Evolutionary conservation across 2,888 invertebrate genomes (phyloP).

Genomic region (Perizoma affinitatum): DNA sequence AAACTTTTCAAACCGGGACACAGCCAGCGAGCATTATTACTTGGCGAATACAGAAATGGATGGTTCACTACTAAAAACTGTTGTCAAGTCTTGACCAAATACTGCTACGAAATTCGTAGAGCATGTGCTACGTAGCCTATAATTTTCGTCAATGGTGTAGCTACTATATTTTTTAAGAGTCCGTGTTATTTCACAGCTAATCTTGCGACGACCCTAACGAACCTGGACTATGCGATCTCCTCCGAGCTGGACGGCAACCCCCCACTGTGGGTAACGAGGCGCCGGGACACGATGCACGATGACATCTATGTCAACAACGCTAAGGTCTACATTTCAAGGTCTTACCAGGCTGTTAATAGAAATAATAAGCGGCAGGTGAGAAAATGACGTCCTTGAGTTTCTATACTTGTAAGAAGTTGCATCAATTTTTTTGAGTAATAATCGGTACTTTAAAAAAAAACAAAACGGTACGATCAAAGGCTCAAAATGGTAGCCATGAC

Average conservation of each 20-base stretch:
- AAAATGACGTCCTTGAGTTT: neutral
- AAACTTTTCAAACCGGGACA: no score
- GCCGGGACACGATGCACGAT: slow-evolving; percentile 84
- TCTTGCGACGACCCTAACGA: slow-evolving; percentile 87
- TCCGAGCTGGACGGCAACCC: slow-evolving; percentile 94
- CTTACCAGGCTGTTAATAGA: slow-evolving; percentile 85
- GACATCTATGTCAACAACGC: slow-evolving; percentile 95
- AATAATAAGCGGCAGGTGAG: slow-evolving; percentile 73
- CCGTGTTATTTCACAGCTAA: slow-evolving; percentile 84
- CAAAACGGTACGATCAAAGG: no score
- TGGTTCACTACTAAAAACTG: no score
- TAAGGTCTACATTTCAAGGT: slow-evolving; percentile 87
- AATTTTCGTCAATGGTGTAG: no score
- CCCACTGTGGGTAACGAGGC: slow-evolving; percentile 92
- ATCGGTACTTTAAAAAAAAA: no score
- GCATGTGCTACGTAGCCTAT: neutral
- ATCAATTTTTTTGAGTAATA: neutral
- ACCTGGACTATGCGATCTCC: slow-evolving; percentile 88
- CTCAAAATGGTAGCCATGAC: no score
- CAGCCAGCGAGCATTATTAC: no score
- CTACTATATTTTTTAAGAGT: no score
- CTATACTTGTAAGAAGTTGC: neutral
- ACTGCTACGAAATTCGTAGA: slow-evolving; percentile 3
- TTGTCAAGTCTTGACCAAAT: neutral
- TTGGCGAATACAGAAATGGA: no score